A percentile compares a stretch with the other conserved stretches of the same genome.
Conservation (phyloP, 2,797 vertebrate species). For the Rhodeus uyekii region DNA sequence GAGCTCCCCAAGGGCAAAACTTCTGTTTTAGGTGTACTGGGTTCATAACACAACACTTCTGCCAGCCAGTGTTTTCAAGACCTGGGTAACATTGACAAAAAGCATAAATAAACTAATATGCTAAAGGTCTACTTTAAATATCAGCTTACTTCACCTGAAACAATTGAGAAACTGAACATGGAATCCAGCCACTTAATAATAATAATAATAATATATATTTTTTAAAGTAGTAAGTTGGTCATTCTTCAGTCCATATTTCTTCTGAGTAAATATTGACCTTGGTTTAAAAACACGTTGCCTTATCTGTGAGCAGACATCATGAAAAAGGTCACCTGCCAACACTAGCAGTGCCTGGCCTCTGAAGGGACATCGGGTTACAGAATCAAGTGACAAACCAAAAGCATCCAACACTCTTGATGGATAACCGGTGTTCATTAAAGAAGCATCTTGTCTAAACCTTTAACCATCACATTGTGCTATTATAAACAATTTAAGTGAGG, state of each 20-base stretch:
- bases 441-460: slow-evolving; percentile 29
- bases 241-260: not conserved
- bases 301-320: slow-evolving; percentile 33
- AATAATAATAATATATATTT: not conserved
- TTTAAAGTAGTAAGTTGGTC: too few species aligned
- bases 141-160: not conserved
- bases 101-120: not conserved
- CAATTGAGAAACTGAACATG: not conserved
- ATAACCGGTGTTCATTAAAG: slow-evolving; percentile 34
- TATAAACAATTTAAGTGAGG: not conserved
- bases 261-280: slow-evolving; percentile 47
- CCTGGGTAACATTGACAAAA: not conserved
- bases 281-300: slow-evolving; percentile 30
- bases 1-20: slow-evolving; percentile 47
- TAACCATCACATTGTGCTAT: not conserved
- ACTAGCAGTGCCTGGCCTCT: slow-evolving; percentile 24
- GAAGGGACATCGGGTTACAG: slow-evolving; percentile 36
- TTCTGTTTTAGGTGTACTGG: slow-evolving; percentile 24
- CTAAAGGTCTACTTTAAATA: not conserved
- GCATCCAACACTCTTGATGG: slow-evolving; percentile 31
- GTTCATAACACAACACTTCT: slow-evolving; percentile 4
- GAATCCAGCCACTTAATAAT: not conserved
- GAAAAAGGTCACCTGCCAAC: slow-evolving; percentile 29
- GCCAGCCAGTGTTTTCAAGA: not conserved
- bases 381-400: slow-evolving; percentile 51